These are phyloP conservation scores for Pristionchus fissidentatus DNA, from an alignment of 2,888 invertebrate species.

Conservation along the genomic window DNA sequence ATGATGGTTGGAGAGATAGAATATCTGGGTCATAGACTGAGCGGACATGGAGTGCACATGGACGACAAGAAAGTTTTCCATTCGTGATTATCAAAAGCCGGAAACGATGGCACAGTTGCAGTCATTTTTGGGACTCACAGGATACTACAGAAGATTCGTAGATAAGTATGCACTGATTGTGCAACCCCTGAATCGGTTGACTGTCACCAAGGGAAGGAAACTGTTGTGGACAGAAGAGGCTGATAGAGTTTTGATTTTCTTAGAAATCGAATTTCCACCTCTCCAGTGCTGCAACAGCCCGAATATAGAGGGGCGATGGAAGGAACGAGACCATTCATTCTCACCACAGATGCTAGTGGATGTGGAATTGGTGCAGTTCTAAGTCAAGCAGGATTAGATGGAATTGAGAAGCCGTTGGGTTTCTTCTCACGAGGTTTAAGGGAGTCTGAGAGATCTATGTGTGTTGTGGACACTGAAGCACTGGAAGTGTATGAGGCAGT, in stretches of 20 bases:
- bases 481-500: neutral
- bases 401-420: neutral
- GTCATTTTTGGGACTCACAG: constrained; percentile 53
- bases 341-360: neutral
- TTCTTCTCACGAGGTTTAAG: neutral
- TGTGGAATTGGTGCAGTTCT: neutral
- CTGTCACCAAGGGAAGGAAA: neutral
- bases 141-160: neutral
- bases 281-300: neutral
- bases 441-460: neutral
- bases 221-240: constrained; percentile 12
- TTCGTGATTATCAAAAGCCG: constrained; percentile 32
- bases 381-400: neutral
- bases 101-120: constrained; percentile 48
- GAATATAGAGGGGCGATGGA: neutral
- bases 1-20: neutral
- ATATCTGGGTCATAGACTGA: neutral
- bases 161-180: neutral
- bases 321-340: neutral
- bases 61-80: neutral
- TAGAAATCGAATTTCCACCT: neutral
- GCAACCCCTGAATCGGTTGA: neutral
- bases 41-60: constrained; percentile 33
- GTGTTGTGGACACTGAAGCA: neutral
- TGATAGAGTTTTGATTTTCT: neutral